A percentile compares a stretch with the other conserved stretches of the same genome.
Evolutionary conservation across 2,797 vertebrate species (phyloP).

Genomic region (Centroberyx gerrardi): DNA sequence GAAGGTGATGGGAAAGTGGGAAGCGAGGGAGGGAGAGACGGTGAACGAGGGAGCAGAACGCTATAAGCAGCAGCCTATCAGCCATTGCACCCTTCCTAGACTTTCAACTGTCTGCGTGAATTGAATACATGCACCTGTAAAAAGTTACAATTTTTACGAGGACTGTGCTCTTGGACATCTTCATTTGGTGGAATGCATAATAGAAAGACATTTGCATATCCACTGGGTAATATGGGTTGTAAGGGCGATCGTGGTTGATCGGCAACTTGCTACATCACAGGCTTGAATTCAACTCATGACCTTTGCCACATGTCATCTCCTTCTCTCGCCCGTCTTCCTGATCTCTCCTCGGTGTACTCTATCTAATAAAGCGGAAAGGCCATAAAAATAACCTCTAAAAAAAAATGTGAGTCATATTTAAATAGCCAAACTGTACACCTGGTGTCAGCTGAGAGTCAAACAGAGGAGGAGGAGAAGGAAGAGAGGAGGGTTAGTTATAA

Average conservation of each 20-base stretch:
- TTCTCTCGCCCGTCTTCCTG: slow-evolving; percentile 5
- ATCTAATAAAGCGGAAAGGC: slow-evolving; percentile 34
- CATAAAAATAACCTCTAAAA: slow-evolving; percentile 18
- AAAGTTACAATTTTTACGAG: neutral
- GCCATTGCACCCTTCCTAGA: slow-evolving; percentile 39
- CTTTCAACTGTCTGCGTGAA: slow-evolving; percentile 21
- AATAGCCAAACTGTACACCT: slow-evolving; percentile 71
- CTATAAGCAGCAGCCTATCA: slow-evolving; percentile 35
- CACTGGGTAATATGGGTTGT: slow-evolving; percentile 14
- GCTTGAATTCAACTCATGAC: slow-evolving; percentile 2
- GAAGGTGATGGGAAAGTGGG: slow-evolving; percentile 59
- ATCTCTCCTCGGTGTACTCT: slow-evolving; percentile 8
- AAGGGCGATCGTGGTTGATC: neutral
- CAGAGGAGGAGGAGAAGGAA: slow-evolving; percentile 48
- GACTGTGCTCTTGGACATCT: neutral
- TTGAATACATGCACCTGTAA: slow-evolving; percentile 23
- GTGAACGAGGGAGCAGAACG: slow-evolving; percentile 18
- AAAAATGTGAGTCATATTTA: slow-evolving; percentile 60
- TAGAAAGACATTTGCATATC: slow-evolving; percentile 1
- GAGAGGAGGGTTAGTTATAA: slow-evolving; percentile 76
- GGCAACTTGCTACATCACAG: no score
- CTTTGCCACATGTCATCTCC: slow-evolving; percentile 1
- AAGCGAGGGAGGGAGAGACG: slow-evolving; percentile 47
- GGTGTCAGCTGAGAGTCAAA: slow-evolving; percentile 75
- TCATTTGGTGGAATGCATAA: neutral